A percentile compares a stretch with the other conserved stretches of the same genome.
Conservation (phyloP, 2,797 vertebrate species). For the Discoglossus pictus region DNA sequence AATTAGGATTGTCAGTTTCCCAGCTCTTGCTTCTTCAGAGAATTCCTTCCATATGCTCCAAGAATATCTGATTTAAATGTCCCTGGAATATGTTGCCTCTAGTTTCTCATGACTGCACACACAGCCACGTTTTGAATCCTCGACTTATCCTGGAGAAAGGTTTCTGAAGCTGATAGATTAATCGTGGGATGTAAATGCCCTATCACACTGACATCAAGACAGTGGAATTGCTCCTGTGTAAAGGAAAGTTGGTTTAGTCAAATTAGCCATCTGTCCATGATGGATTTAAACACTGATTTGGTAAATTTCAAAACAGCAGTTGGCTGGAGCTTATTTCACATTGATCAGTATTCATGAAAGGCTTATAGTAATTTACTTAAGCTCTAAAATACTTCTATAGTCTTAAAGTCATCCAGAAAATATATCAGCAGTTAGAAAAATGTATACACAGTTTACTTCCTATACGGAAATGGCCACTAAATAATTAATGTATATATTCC, state of each 20-base stretch:
- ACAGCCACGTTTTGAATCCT: background rate
- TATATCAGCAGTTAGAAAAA: no score
- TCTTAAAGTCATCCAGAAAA: slow-evolving; percentile 4
- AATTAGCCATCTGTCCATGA: slow-evolving; percentile 60
- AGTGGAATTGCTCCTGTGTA: slow-evolving; percentile 59
- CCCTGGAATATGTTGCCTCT: background rate
- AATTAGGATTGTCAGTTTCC: background rate
- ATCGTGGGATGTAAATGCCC: slow-evolving; percentile 38
- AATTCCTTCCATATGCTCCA: slow-evolving; percentile 19
- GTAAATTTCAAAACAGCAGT: slow-evolving; percentile 44
- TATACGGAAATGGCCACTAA: background rate
- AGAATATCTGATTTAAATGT: background rate
- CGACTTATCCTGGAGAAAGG: background rate
- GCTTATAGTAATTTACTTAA: slow-evolving; percentile 20
- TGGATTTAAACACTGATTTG: slow-evolving; percentile 48
- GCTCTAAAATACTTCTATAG: slow-evolving; percentile 20
- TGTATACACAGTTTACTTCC: background rate
- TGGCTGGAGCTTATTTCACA: slow-evolving; percentile 48
- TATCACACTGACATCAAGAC: slow-evolving; percentile 48
- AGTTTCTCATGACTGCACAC: background rate
- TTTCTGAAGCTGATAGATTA: slow-evolving; percentile 46
- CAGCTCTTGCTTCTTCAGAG: no score
- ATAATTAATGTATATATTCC: background rate
- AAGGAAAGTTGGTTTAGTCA: slow-evolving; percentile 62
- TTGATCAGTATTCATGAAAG: slow-evolving; percentile 32